Percentiles rank a stretch among this genome's conserved stretches.
Evolutionary conservation across 2,888 invertebrate species (phyloP).

Genomic region (Branchipolynoe longqiensis): DNA sequence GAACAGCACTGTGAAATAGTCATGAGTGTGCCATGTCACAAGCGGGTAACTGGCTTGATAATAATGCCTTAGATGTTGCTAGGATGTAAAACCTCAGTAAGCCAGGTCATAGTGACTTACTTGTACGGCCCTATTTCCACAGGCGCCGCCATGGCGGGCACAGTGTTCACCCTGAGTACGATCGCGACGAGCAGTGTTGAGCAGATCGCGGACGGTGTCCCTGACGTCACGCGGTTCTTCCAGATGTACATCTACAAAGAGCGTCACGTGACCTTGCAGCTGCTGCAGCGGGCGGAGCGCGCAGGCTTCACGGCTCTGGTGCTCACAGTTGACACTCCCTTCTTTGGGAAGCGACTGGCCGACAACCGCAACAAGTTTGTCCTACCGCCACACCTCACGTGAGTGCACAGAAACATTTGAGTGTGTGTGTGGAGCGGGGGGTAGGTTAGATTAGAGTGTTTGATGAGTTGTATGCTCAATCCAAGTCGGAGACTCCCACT

Average conservation of each 20-base stretch:
- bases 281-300: slow-evolving; percentile 90
- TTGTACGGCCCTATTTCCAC: too few relatives aligned
- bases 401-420: too few relatives aligned
- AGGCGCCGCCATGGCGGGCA: slow-evolving; percentile 90
- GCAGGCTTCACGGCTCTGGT: slow-evolving; percentile 93
- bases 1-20: too few relatives aligned
- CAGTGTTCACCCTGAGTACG: slow-evolving; percentile 92
- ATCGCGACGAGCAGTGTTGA: slow-evolving; percentile 93
- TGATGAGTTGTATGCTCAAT: too few relatives aligned
- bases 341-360: slow-evolving; percentile 89
- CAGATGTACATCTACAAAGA: slow-evolving; percentile 91
- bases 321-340: slow-evolving; percentile 93
- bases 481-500: too few relatives aligned
- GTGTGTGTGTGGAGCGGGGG: too few relatives aligned
- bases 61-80: too few relatives aligned
- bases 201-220: slow-evolving; percentile 88
- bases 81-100: too few relatives aligned
- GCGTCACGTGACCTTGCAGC: slow-evolving; percentile 73
- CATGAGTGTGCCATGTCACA: too few relatives aligned
- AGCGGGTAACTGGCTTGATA: too few relatives aligned
- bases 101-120: too few relatives aligned
- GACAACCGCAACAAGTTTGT: slow-evolving; percentile 91
- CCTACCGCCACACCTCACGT: slow-evolving; percentile 90
- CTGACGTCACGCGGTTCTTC: slow-evolving; percentile 89
- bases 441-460: too few relatives aligned